Evolutionary conservation across 2,888 invertebrate species (phyloP).

Genomic region (Drosophila flavopinicola): DNA sequence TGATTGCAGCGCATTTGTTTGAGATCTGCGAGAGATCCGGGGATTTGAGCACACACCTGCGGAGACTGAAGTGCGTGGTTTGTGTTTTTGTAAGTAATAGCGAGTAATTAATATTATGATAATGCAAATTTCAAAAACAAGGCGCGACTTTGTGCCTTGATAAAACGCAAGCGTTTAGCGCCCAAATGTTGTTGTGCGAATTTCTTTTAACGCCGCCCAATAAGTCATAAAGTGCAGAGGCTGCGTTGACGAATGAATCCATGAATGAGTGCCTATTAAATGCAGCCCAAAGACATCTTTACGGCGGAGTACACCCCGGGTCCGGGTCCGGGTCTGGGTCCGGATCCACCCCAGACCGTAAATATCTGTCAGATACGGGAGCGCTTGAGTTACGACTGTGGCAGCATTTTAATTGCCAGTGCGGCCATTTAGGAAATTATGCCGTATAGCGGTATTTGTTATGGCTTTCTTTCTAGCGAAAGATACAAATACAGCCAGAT

Average conservation of each 20-base stretch:
- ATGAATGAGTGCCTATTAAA: constrained; percentile 54
- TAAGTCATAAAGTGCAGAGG: constrained; percentile 74
- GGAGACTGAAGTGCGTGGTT: constrained; percentile 2
- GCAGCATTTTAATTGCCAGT: constrained; percentile 73
- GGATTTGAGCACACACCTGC: constrained; percentile 55
- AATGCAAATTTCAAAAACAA: constrained; percentile 21
- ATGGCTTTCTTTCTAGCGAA: constrained; percentile 30
- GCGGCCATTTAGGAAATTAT: constrained; percentile 49
- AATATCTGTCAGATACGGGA: constrained; percentile 34
- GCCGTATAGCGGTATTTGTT: constrained; percentile 30
- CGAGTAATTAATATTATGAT: constrained; percentile 68
- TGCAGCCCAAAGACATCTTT: constrained; percentile 42
- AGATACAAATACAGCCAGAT: constrained; percentile 5
- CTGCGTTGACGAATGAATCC: constrained; percentile 54
- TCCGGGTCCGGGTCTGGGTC: no score
- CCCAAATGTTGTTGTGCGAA: constrained; percentile 15
- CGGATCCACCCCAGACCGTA: constrained; percentile 14
- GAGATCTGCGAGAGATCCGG: constrained; percentile 1
- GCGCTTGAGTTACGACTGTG: constrained; percentile 60
- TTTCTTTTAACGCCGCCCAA: constrained; percentile 19
- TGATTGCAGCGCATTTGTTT: constrained; percentile 70
- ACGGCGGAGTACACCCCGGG: background rate
- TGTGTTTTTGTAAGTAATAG: constrained; percentile 56
- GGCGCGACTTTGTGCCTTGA: constrained; percentile 29
- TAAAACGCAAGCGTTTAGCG: constrained; percentile 42